A percentile compares a stretch with the other conserved stretches of the same genome.
These are phyloP conservation scores for Cyprinella venusta DNA, from an alignment of 2,797 vertebrate genomes.

Conservation along the genomic window DNA sequence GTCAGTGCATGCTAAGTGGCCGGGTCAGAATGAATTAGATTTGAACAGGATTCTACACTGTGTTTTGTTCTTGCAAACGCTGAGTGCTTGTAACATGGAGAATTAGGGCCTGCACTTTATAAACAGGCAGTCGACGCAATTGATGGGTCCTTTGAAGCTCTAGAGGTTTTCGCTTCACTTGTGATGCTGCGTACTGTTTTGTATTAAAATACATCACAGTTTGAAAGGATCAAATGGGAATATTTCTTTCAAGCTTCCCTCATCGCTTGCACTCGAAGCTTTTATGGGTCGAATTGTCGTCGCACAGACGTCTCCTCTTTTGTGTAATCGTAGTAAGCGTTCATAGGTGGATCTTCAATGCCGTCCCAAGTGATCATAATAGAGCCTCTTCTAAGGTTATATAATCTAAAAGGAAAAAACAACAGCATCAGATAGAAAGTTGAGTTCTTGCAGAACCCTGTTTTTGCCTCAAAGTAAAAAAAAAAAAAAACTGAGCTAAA, in stretches of 20 bases:
- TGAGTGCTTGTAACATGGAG: conserved; percentile 25
- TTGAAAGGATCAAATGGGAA: conserved; percentile 57
- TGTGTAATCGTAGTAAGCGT: conserved; percentile 10
- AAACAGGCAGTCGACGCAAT: conserved; percentile 25
- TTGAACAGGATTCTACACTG: not conserved
- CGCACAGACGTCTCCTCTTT: conserved; percentile 10
- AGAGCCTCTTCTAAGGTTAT: not conserved
- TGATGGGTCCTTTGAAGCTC: conserved; percentile 44
- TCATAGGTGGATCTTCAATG: not conserved
- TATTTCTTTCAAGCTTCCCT: conserved; percentile 53
- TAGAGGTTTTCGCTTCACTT: conserved; percentile 48
- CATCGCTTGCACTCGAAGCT: not conserved
- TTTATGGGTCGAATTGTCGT: conserved; percentile 23
- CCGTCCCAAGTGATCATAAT: not conserved
- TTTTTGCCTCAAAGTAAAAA: not conserved
- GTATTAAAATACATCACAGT: conserved; percentile 52
- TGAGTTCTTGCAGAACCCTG: not conserved
- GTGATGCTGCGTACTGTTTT: conserved; percentile 41
- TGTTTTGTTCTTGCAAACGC: conserved; percentile 9
- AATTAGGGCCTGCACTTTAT: conserved; percentile 42
- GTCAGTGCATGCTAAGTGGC: conserved; percentile 12
- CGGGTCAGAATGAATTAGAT: conserved; percentile 23
- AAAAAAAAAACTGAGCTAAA: not conserved
- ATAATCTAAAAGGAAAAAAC: not conserved
- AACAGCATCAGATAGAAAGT: not conserved